Percentiles rank a stretch among this genome's conserved stretches.
Evolutionary conservation across 2,888 invertebrate species (phyloP).

Genomic region (Toxonevra muliebris): DNA sequence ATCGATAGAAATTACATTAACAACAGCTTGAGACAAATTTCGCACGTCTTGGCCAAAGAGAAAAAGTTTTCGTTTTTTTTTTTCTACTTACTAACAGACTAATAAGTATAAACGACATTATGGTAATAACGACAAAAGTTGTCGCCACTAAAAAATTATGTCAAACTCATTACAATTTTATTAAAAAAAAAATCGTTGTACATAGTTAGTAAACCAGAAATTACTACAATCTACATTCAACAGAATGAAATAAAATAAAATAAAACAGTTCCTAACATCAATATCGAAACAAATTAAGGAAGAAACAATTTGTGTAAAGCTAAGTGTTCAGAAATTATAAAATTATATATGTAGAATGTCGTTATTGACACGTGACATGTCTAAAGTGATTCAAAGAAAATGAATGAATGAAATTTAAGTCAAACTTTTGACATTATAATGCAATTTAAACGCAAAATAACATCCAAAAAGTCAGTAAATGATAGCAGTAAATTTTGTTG

Average conservation of each 20-base stretch:
- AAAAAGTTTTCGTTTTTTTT: too few relatives aligned
- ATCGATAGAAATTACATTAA: slow-evolving; percentile 23
- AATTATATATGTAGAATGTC: not conserved
- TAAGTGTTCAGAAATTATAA: too few relatives aligned
- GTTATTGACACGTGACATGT: slow-evolving; percentile 33
- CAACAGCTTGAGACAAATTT: too few relatives aligned
- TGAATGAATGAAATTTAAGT: too few relatives aligned
- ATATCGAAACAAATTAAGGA: not conserved
- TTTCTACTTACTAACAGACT: too few relatives aligned
- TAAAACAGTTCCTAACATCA: not conserved
- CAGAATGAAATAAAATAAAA: not conserved
- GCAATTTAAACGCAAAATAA: too few relatives aligned
- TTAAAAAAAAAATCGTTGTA: not conserved
- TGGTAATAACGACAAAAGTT: not conserved
- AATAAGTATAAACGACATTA: too few relatives aligned
- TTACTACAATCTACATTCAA: not conserved
- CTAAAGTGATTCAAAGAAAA: not conserved
- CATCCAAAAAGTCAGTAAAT: not conserved
- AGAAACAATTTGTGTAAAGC: not conserved
- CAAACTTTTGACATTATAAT: not conserved
- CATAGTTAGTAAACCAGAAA: too few relatives aligned
- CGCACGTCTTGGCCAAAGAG: too few relatives aligned
- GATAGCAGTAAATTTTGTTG: slow-evolving; percentile 7
- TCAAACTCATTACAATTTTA: slow-evolving; percentile 22
- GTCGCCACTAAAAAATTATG: slow-evolving; percentile 25